phyloP scores from a whole-genome alignment of 1,140 invertebrate genomes.

The Calycopis cecrops region DNA sequence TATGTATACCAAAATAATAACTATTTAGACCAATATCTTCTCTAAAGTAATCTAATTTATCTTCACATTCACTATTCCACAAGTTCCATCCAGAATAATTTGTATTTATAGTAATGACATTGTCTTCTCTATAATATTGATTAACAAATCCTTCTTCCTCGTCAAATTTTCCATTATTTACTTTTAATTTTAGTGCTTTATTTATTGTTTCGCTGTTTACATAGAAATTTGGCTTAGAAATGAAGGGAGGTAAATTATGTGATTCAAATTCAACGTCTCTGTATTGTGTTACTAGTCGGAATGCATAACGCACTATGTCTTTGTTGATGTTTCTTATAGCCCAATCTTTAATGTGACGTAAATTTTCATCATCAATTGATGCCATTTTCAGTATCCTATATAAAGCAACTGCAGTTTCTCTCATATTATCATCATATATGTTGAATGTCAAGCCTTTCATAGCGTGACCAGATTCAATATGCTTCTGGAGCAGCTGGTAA shows the following conservation, averaged over 20 bases:
- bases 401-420: conserved; percentile 47
- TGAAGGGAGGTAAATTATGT: conserved; percentile 43
- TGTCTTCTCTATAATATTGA: conserved; percentile 40
- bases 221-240: conserved; percentile 54
- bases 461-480: conserved; percentile 42
- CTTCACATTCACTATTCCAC: conserved; percentile 71
- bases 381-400: conserved; percentile 42
- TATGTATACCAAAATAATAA: conserved; percentile 83
- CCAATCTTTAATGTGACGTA: conserved; percentile 36
- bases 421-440: conserved; percentile 56
- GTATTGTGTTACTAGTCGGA: conserved; percentile 35
- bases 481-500: conserved; percentile 35
- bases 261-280: conserved; percentile 26
- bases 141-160: conserved; percentile 35
- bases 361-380: conserved; percentile 31
- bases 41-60: conserved; percentile 82
- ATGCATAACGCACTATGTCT: conserved; percentile 48
- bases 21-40: conserved; percentile 83
- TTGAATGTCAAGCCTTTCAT: conserved; percentile 53
- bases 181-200: conserved; percentile 47
- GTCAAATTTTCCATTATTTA: conserved; percentile 37
- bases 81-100: conserved; percentile 77
- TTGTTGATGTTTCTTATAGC: conserved; percentile 41
- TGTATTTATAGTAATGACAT: conserved; percentile 53
- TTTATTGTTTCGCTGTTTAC: conserved; percentile 52